phyloP scores from a whole-genome alignment of 2,888 invertebrate species.

The Camptogramma bilineatum region DNA sequence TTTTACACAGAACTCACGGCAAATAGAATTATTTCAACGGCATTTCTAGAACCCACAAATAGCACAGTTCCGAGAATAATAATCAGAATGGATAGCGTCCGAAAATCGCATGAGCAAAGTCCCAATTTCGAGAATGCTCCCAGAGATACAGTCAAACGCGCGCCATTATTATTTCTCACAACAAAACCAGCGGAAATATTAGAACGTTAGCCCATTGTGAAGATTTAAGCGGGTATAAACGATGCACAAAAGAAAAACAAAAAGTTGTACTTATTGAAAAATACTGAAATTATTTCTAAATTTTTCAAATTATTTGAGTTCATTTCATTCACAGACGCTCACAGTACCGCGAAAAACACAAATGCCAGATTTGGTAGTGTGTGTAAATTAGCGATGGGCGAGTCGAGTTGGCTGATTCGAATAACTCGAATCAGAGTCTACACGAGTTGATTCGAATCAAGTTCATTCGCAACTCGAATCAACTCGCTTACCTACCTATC shows the following conservation, averaged over 20 bases:
- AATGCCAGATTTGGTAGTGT: conserved; percentile 48
- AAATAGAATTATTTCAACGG: conserved; percentile 46
- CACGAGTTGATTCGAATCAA: too few species aligned
- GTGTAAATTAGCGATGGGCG: background rate
- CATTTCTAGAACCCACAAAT: conserved; percentile 50
- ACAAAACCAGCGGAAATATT: conserved; percentile 44
- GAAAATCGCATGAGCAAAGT: conserved; percentile 67
- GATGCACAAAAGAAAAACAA: background rate
- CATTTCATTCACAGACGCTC: conserved; percentile 65
- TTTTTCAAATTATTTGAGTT: conserved; percentile 37
- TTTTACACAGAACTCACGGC: conserved; percentile 57
- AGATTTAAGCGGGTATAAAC: conserved; percentile 32
- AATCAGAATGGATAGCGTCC: conserved; percentile 59
- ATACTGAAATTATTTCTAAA: conserved; percentile 11
- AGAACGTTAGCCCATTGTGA: conserved; percentile 39
- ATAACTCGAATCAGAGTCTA: too few species aligned
- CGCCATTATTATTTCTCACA: conserved; percentile 72
- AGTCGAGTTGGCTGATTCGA: too few species aligned
- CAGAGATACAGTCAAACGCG: conserved; percentile 69
- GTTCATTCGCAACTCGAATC: too few species aligned
- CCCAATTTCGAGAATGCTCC: conserved; percentile 73
- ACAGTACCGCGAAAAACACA: conserved; percentile 76
- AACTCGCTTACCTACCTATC: too few species aligned
- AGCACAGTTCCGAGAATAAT: conserved; percentile 62
- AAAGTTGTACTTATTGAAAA: conserved; percentile 31